Evolutionary conservation across 2,888 invertebrate genomes (phyloP).

Genomic region (Heterodera filipjevi): DNA sequence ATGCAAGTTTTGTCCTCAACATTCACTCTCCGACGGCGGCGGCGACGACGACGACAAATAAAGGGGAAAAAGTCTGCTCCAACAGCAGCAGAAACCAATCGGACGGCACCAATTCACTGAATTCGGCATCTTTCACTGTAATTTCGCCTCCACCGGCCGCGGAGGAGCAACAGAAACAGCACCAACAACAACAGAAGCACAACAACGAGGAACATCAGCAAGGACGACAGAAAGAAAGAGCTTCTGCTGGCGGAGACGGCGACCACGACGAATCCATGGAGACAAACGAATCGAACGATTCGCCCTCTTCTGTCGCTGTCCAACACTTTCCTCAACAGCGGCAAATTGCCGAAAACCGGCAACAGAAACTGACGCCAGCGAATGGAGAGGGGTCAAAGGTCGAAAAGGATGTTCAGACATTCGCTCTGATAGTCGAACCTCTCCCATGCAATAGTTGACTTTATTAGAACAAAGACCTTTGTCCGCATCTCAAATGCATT

Average conservation of each 20-base stretch:
- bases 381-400: not conserved
- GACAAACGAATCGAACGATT: not conserved
- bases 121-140: not conserved
- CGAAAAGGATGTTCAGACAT: not conserved
- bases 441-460: not conserved
- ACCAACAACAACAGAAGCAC: not conserved
- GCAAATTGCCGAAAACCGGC: not conserved
- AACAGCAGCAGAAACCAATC: not conserved
- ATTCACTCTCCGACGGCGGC: constrained; percentile 11
- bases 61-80: not conserved
- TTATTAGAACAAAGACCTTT: not conserved
- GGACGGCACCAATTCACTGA: not conserved
- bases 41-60: not conserved
- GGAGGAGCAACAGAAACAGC: not conserved
- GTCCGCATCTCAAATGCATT: not conserved
- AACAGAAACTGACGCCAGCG: not conserved
- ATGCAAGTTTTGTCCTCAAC: constrained; percentile 7
- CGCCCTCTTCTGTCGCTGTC: not conserved
- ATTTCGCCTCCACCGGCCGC: not conserved
- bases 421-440: too few relatives aligned
- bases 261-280: too few relatives aligned
- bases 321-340: constrained; percentile 1
- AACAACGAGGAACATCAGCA: too few relatives aligned
- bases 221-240: too few relatives aligned
- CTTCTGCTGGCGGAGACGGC: too few relatives aligned